These are phyloP conservation scores for Prunella fulvescens DNA, from an alignment of 2,113 vertebrate species.

Conservation along the genomic window DNA sequence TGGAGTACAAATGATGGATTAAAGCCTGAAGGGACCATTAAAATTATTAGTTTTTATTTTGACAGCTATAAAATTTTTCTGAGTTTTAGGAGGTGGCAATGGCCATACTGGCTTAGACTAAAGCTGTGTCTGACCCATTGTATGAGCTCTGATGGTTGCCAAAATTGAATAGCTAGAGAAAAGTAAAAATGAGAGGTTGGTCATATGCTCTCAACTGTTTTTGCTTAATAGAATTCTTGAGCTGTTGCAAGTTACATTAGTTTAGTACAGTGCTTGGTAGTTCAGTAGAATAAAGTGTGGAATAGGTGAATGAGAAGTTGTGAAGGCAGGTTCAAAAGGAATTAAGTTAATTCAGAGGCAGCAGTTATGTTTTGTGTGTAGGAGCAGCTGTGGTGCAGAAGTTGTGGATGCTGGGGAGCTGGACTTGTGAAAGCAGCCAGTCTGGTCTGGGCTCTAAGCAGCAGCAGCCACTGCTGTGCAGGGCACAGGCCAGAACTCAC, in stretches of 20 bases:
- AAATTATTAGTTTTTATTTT: not conserved
- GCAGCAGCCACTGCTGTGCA: not conserved
- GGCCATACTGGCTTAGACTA: not conserved
- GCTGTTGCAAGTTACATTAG: not conserved
- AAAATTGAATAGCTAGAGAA: not conserved
- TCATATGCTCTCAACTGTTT: not conserved
- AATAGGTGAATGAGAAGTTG: not conserved
- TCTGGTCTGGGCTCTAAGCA: not conserved
- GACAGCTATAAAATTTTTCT: not conserved
- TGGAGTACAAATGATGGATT: not conserved
- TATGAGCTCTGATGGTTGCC: not conserved
- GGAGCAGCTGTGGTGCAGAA: not conserved
- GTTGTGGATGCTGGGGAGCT: not conserved
- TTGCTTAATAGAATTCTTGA: not conserved
- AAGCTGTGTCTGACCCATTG: not conserved
- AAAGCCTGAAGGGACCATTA: not conserved
- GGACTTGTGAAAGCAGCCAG: not conserved
- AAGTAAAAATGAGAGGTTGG: not conserved
- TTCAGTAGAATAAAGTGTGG: not conserved
- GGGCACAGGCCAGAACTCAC: not conserved
- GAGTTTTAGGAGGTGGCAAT: not conserved
- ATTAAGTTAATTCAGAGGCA: not conserved
- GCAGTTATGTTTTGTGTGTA: rapidly evolving
- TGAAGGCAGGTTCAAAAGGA: not conserved
- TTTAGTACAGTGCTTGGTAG: not conserved